These are phyloP conservation scores for Trinectes maculatus DNA, from an alignment of 2,113 vertebrate species.

Conservation along the genomic window DNA sequence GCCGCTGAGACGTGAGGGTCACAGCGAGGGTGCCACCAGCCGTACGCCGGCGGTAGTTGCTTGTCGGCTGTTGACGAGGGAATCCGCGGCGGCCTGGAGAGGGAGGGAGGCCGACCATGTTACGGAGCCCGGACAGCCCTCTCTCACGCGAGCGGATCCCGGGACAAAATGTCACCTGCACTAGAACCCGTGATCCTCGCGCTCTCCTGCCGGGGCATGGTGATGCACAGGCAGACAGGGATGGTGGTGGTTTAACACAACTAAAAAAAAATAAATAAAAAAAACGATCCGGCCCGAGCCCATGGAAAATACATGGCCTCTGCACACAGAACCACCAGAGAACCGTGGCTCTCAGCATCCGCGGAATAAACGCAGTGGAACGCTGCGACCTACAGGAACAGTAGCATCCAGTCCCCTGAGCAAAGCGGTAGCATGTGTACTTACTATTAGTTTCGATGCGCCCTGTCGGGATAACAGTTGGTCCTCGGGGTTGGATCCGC, in stretches of 20 bases:
- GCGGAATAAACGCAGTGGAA: slow-evolving; percentile 4
- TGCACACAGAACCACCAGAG: slow-evolving; percentile 27
- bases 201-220: not conserved
- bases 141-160: no score
- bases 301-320: slow-evolving; percentile 14
- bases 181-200: no score
- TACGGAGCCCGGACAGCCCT: slow-evolving; percentile 9
- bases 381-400: slow-evolving; percentile 14
- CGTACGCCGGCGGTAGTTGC: slow-evolving; percentile 56
- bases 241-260: not conserved
- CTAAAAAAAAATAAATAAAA: slow-evolving; percentile 29
- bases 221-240: no score
- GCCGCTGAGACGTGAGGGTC: slow-evolving; percentile 57
- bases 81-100: slow-evolving; percentile 62
- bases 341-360: not conserved
- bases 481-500: slow-evolving; percentile 65
- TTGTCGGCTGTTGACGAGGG: slow-evolving; percentile 59
- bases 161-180: no score
- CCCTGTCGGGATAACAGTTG: slow-evolving; percentile 50
- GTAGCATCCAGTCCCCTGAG: slow-evolving; percentile 39
- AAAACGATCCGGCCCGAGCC: slow-evolving; percentile 37
- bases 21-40: slow-evolving; percentile 63
- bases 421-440: slow-evolving; percentile 65
- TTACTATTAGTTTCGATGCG: slow-evolving; percentile 73
- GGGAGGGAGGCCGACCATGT: slow-evolving; percentile 52